phyloP scores from a whole-genome alignment of 1,140 invertebrate species.

The Macrocentrus cingulum region DNA sequence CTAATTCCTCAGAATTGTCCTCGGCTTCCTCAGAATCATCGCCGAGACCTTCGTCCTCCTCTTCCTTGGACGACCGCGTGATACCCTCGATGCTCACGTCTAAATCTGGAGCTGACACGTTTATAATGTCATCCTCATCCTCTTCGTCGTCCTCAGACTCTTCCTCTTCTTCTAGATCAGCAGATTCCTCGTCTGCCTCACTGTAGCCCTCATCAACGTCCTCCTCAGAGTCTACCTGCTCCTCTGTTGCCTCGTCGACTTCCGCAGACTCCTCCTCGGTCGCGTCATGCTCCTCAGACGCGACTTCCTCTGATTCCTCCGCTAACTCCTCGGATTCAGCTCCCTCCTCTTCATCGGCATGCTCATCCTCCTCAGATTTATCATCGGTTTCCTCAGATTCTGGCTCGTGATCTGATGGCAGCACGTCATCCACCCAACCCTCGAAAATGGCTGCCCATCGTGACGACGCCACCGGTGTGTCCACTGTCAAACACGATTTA shows the following conservation, averaged over 20 bases:
- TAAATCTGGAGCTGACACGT: conserved; percentile 40
- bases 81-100: conserved; percentile 33
- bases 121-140: conserved; percentile 40
- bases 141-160: conserved; percentile 40
- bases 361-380: conserved; percentile 37
- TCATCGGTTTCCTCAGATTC: conserved; percentile 44
- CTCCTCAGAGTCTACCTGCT: conserved; percentile 37
- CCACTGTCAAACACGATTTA: conserved; percentile 61
- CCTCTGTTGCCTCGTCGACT: conserved; percentile 45
- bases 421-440: conserved; percentile 74
- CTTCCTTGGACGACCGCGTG: conserved; percentile 35
- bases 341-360: conserved; percentile 35
- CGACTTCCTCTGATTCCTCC: conserved; percentile 23
- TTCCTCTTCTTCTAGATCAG: conserved; percentile 46
- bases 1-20: conserved; percentile 48
- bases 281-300: background rate
- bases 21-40: conserved; percentile 55
- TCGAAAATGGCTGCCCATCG: conserved; percentile 73
- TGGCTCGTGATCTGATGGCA: conserved; percentile 48
- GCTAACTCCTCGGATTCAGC: too few species aligned
- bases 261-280: conserved; percentile 32
- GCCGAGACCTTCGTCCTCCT: conserved; percentile 45
- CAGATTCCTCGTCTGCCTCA: conserved; percentile 42
- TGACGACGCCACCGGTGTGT: conserved; percentile 70
- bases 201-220: conserved; percentile 40